Percentiles rank a stretch among this genome's conserved stretches.
Evolutionary conservation across 2,888 invertebrate species (phyloP).

Genomic region (Lucinisca nassula): DNA sequence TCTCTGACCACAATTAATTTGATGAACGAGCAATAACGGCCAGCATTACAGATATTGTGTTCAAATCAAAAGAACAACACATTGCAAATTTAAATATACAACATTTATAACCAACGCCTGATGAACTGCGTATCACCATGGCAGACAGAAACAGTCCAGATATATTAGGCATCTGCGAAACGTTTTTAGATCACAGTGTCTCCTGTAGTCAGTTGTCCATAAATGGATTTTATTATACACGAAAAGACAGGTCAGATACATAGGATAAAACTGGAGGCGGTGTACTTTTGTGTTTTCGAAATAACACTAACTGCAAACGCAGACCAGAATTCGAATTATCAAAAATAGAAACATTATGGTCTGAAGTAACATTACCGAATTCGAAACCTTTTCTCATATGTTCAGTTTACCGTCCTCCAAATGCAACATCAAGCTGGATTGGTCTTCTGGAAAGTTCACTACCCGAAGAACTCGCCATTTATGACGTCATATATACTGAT

Average conservation of each 20-base stretch:
- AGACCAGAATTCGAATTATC: background rate
- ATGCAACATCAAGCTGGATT: no score
- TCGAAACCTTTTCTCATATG: background rate
- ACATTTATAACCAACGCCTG: background rate
- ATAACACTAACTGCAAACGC: background rate
- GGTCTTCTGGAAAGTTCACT: no score
- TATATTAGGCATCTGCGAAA: background rate
- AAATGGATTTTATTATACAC: background rate
- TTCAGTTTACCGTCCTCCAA: background rate
- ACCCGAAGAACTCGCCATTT: no score
- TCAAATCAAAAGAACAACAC: background rate
- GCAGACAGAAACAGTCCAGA: background rate
- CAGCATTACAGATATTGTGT: background rate
- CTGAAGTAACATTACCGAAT: background rate
- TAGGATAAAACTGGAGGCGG: background rate
- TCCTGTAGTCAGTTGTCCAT: background rate
- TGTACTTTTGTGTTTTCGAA: background rate
- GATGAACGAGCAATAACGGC: background rate
- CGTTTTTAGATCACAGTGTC: background rate
- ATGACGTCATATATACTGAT: no score
- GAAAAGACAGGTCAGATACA: background rate
- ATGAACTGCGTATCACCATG: background rate
- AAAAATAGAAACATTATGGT: background rate
- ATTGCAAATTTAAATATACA: background rate
- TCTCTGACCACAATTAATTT: background rate